Evolutionary conservation across 2,888 invertebrate species (phyloP).

Genomic region (Tiliacea citrago): DNA sequence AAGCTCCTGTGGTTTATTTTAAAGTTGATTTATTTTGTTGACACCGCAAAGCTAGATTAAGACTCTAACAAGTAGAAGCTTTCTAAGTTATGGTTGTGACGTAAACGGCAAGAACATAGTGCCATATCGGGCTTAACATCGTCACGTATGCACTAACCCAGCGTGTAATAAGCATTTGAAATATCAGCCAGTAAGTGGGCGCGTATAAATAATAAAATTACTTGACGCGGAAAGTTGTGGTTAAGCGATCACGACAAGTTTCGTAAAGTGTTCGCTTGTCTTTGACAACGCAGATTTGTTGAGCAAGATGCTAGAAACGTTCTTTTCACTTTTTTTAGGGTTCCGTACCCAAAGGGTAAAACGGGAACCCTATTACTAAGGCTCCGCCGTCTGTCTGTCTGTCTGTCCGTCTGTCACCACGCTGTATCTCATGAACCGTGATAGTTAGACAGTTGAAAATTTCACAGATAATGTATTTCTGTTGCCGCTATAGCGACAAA

Average conservation of each 20-base stretch:
- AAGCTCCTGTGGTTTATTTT: constrained; percentile 1
- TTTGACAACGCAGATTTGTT: constrained; percentile 76
- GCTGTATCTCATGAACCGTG: too few species aligned
- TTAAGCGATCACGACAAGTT: constrained; percentile 85
- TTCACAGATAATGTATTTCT: too few species aligned
- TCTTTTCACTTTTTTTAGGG: constrained; percentile 58
- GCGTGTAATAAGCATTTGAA: constrained; percentile 75
- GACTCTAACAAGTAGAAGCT: constrained; percentile 36
- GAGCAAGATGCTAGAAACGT: constrained; percentile 81
- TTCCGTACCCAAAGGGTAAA: too few species aligned
- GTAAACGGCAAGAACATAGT: constrained; percentile 57
- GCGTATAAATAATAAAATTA: constrained; percentile 76
- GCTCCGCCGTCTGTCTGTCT: too few species aligned
- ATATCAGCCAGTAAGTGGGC: constrained; percentile 76
- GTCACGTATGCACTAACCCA: constrained; percentile 70
- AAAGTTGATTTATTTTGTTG: constrained; percentile 33
- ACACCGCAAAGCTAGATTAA: constrained; percentile 21
- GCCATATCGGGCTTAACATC: constrained; percentile 67
- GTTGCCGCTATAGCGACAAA: too few species aligned
- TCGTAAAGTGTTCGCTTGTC: constrained; percentile 83
- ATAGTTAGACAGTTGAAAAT: too few species aligned
- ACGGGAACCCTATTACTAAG: too few species aligned
- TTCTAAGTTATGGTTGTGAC: constrained; percentile 56
- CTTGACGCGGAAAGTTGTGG: constrained; percentile 83
- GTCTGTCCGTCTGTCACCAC: too few species aligned